phyloP scores from a whole-genome alignment of 1,140 invertebrate genomes.

The Neodiprion pinetum region DNA sequence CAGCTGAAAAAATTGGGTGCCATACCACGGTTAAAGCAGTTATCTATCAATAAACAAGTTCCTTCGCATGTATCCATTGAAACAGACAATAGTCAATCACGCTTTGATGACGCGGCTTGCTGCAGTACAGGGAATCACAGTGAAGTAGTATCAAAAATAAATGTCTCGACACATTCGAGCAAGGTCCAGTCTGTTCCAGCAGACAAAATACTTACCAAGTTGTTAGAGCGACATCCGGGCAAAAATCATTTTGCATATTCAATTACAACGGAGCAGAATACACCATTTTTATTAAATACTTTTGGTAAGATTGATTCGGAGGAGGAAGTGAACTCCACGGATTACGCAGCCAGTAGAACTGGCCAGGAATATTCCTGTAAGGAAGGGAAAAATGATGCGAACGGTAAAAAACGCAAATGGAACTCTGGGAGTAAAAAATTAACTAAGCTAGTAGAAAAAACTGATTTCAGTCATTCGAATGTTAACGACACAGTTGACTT shows the following conservation, averaged over 20 bases:
- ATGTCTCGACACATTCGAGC: not conserved
- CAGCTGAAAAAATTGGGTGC: not conserved
- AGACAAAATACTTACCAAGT: not conserved
- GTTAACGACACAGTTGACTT: not conserved
- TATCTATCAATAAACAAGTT: not conserved
- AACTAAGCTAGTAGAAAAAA: not conserved
- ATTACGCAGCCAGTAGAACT: not conserved
- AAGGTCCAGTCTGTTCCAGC: not conserved
- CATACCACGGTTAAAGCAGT: not conserved
- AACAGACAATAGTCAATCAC: not conserved
- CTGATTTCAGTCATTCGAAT: not conserved
- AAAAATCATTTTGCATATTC: conserved; percentile 1
- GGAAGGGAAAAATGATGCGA: not conserved
- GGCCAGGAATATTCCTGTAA: not conserved
- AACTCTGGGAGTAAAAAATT: not conserved
- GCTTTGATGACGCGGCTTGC: no score
- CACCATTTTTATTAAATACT: not conserved
- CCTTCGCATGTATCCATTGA: not conserved
- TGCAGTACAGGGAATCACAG: not conserved
- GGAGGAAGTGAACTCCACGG: not conserved
- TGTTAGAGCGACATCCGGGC: not conserved
- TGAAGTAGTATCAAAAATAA: not conserved
- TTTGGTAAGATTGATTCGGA: not conserved
- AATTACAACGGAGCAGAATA: not conserved
- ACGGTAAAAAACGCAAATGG: not conserved